Conservation (phyloP, 2,113 vertebrate species). For the Pteruthius melanotis region DNA sequence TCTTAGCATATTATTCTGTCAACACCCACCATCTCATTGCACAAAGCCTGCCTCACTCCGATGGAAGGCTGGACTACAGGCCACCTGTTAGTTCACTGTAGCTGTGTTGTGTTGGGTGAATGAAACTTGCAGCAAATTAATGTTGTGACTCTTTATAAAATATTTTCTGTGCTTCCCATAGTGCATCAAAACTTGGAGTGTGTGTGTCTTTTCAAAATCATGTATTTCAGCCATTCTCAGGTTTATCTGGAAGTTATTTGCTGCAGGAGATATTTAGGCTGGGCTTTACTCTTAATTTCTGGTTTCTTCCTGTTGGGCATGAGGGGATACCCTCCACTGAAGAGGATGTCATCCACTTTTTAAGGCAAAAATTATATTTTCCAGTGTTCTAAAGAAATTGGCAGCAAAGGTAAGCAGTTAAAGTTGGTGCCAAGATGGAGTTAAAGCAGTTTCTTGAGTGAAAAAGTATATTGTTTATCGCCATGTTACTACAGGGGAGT, state of each 20-base stretch:
- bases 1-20: neutral
- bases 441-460: neutral
- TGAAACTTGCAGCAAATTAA: neutral
- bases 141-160: neutral
- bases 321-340: neutral
- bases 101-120: neutral
- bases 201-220: rapidly evolving
- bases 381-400: neutral
- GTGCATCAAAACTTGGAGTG: neutral
- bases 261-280: neutral
- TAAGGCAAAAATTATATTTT: neutral
- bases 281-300: neutral
- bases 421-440: neutral
- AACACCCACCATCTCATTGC: neutral
- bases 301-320: neutral
- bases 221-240: neutral
- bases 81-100: neutral
- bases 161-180: neutral
- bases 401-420: constrained; percentile 1
- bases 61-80: neutral
- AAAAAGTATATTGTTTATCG: neutral
- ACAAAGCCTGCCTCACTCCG: neutral
- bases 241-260: neutral
- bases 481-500: neutral
- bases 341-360: neutral